Evolutionary conservation across 1,140 invertebrate genomes (phyloP), one percentile per base, ranked within the genome.

Genomic region (Whitmania pigra): DNA sequence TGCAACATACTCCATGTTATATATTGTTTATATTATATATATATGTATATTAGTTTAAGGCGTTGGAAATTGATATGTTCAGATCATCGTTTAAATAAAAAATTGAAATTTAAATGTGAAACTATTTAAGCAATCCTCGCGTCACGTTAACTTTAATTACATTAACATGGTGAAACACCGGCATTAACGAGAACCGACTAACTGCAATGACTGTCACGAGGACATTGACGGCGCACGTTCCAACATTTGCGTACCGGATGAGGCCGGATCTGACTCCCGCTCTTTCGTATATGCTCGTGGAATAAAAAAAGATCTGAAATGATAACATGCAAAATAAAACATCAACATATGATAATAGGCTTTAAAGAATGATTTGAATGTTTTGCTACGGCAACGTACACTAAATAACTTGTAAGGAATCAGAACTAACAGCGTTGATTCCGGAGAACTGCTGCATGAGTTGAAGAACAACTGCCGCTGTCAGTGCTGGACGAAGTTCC

Each of bases 261-360:
- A 85, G 81, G 0, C 79, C 75, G 0, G 82, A 78, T 2, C 77
- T 79, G 2, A 94, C 80, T 7, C 85, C 83, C 15, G 90, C 89
- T 73, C 85, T 86, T 67, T 79, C 82, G 80, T 93, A 93, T 73
- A 94, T 93, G 29, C 86, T 83, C 0, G 88, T 90, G 0, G 91
- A 93, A 83, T 88, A 94, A 81, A 89, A 93, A 80, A 94, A 91
- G 18, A 97, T 92, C 91, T 94, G 83, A 27, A 76, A 75, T 72
- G 69, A 54, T 13, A 67, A 6, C 27, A 49, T 0, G 53, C 31
- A 71, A 63, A 27, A n/a, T n/a, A n/a, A 31, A 1, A 0, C 11
- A 25, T 25, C 57, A 63, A 17, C 11, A 15, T 7, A n/a, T 7
- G 22, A 27, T 22, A 67, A 2, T n/a, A n/a, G n/a, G 18, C n/a